A percentile compares a stretch with the other conserved stretches of the same genome.
Evolutionary conservation across 1,140 invertebrate species (phyloP).

Genomic region (Thaumetopoea pityocampa): DNA sequence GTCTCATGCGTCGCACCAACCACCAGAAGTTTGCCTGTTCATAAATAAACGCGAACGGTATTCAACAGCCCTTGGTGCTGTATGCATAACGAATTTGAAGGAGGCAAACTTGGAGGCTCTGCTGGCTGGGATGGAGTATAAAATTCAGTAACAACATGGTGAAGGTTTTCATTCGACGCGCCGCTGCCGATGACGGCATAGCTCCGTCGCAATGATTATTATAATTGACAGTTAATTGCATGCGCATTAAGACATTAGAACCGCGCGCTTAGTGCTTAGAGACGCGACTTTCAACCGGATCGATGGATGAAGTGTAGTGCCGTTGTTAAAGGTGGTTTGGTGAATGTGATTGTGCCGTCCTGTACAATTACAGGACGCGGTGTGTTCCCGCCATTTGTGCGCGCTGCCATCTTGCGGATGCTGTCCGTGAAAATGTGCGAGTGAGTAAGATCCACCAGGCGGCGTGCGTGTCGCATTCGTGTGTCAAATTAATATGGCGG

Average conservation of each 20-base stretch:
- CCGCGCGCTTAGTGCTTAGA: too few relatives aligned
- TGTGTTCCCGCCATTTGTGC: constrained; percentile 7
- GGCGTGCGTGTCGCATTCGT: constrained; percentile 55
- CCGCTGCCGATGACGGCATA: constrained; percentile 67
- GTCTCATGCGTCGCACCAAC: constrained; percentile 77
- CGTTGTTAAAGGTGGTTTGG: constrained; percentile 27
- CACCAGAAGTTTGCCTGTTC: constrained; percentile 78
- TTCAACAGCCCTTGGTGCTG: constrained; percentile 78
- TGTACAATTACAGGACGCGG: constrained; percentile 25
- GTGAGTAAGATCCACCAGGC: constrained; percentile 47
- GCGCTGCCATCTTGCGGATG: constrained; percentile 53
- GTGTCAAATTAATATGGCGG: constrained; percentile 52
- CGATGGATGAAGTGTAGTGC: constrained; percentile 22
- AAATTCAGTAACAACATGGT: constrained; percentile 76
- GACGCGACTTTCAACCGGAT: too few relatives aligned
- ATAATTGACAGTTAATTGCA: constrained; percentile 19
- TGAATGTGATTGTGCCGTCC: constrained; percentile 22
- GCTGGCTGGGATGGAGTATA: constrained; percentile 75
- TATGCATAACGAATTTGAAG: constrained; percentile 78
- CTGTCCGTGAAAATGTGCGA: constrained; percentile 41
- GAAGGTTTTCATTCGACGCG: constrained; percentile 70
- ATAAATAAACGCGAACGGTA: constrained; percentile 78
- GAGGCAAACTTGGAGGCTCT: constrained; percentile 75
- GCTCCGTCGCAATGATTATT: constrained; percentile 63
- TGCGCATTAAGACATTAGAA: neutral